Evolutionary conservation across 1,140 invertebrate genomes (phyloP).

Genomic region (Eriocheir sinensis): DNA sequence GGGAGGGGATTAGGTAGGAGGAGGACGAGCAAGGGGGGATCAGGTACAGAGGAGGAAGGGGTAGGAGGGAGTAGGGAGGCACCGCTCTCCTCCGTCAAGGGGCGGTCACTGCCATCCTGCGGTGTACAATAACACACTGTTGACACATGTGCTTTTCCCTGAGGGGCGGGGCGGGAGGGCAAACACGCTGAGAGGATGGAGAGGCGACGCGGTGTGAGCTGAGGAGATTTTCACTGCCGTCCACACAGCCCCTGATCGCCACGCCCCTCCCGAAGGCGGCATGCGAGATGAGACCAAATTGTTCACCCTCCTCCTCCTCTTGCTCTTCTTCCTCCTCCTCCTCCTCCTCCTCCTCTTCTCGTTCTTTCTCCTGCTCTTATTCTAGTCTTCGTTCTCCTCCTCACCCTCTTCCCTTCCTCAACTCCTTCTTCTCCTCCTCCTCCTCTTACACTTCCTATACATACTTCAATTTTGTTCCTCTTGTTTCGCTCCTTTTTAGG

Average conservation of each 20-base stretch:
- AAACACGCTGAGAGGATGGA: background rate
- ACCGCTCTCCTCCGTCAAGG: background rate
- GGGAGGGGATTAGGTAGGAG: no score
- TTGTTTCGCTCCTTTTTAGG: no score
- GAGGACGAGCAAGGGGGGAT: no score
- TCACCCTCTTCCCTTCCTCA: no score
- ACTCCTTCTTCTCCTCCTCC: no score
- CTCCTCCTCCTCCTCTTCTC: no score
- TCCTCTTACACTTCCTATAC: no score
- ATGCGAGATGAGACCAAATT: background rate
- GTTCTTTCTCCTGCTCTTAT: no score
- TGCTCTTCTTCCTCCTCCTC: no score
- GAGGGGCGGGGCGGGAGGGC: background rate
- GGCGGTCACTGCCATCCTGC: background rate
- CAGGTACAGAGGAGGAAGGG: background rate
- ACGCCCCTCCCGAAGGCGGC: background rate
- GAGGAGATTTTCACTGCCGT: background rate
- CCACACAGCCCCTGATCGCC: background rate
- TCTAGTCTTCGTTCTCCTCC: no score
- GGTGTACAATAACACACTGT: constrained; percentile 23
- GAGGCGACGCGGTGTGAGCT: background rate
- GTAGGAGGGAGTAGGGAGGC: background rate
- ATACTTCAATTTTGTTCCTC: no score
- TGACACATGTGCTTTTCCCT: constrained; percentile 4
- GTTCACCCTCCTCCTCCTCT: no score